These are phyloP conservation scores for Grantiella picta DNA, from an alignment of 2,113 vertebrate species.

Conservation along the genomic window DNA sequence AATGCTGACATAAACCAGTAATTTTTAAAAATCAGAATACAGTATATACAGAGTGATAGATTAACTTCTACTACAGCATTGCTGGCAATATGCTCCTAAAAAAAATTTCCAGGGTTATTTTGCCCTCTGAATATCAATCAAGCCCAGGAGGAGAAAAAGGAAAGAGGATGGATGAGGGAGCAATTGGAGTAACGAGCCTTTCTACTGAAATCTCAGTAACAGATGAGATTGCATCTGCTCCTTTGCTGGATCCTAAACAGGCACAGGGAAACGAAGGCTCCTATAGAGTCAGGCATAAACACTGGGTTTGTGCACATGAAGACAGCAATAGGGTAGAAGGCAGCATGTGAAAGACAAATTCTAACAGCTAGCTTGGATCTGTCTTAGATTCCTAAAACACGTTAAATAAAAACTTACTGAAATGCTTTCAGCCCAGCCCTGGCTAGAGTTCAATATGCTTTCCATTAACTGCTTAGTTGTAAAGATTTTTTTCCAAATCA, in stretches of 20 bases:
- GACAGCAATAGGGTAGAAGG: background rate
- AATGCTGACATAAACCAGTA: background rate
- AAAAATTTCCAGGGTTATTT: background rate
- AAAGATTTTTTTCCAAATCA: background rate
- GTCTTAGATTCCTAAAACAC: background rate
- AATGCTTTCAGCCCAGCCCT: background rate
- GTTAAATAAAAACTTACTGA: background rate
- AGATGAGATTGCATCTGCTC: conserved; percentile 12
- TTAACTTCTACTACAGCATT: background rate
- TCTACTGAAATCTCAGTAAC: conserved; percentile 20
- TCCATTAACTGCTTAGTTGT: background rate
- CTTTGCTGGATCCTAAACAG: background rate
- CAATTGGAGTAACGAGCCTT: background rate
- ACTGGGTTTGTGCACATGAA: background rate
- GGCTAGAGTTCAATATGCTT: background rate
- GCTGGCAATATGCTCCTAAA: conserved; percentile 17
- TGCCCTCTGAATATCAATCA: conserved; percentile 27
- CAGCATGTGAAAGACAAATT: background rate
- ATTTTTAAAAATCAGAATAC: conserved; percentile 7
- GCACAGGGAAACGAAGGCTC: background rate
- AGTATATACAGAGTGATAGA: background rate
- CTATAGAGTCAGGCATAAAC: background rate
- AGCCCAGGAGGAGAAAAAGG: background rate
- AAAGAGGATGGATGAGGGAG: conserved; percentile 9
- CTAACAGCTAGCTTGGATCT: background rate